Evolutionary conservation across 1,140 invertebrate species (phyloP), one percentile per base, ranked within the genome.

Genomic region (Lycorma delicatula): DNA sequence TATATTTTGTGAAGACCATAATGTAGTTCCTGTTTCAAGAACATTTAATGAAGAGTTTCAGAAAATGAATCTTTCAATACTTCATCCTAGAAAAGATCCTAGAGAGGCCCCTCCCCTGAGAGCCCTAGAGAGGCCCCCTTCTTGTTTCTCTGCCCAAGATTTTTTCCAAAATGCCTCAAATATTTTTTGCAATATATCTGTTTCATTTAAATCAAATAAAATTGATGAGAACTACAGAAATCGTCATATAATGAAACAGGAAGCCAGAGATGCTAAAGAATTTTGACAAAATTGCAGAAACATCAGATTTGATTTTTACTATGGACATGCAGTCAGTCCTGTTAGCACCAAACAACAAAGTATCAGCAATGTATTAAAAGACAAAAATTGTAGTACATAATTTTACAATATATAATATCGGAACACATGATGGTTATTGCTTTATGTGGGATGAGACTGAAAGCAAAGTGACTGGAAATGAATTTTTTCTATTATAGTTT

Each of bases 391-490:
- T 44, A 22, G 28, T 31, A 11, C 55, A 57, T 28, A 57, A 57
- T 57, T 57, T 57, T 12, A 57, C 55, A 3, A 22, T 49, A 11
- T 56, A 56, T 50, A 38, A 60, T 18, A 22, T 60, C 16, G 48
- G 48, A 22, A 56, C 23, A 29, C 27, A 60, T 13, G 23, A 31
- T 4, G 58, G 53, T 12, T 61, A 36, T 49, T 67, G 64, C 54
- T 68, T 61, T 55, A 38, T 66, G 20, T 68, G 62, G 66, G 48
- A 66, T 55, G 67, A 68, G 41, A 49, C 36, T 2, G 62, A 65
- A 28, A 65, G 66, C 18, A 62, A 54, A 11, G 60, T 67, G 20
- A 57, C 36, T 20, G 50, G 61, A 3, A 62, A 62, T 53, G 57
- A 57, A 49, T 66, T 67, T 56, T 55, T 27, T 59, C 60, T 20